Evolutionary conservation across 37 sponge, comb jelly and placozoan species (phyloP).

Genomic region (Haliclona indistincta): DNA sequence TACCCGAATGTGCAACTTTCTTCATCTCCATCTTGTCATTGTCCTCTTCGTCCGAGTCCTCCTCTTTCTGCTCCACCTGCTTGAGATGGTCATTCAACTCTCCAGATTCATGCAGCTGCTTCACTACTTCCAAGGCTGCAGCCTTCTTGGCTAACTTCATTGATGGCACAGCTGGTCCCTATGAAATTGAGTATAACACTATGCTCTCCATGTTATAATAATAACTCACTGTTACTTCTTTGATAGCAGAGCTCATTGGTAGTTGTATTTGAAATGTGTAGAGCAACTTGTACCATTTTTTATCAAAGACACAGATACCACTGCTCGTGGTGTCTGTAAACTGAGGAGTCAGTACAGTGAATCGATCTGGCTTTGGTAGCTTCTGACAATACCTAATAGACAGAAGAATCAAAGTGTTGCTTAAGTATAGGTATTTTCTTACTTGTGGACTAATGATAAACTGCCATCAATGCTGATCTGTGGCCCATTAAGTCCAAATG

Average conservation of each 20-base stretch:
- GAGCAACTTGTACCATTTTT: neutral
- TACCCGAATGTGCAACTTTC: conserved; percentile 37
- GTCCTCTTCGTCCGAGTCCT: conserved; percentile 34
- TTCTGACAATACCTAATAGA: conserved; percentile 86
- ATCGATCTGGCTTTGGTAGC: conserved; percentile 73
- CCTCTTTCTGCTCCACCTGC: conserved; percentile 26
- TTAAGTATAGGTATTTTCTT: conserved; percentile 10
- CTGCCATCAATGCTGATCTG: conserved; percentile 39
- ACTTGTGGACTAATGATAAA: conserved; percentile 69
- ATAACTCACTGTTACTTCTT: conserved; percentile 3
- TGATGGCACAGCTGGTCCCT: neutral
- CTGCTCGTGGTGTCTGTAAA: neutral
- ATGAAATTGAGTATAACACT: neutral
- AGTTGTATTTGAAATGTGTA: conserved; percentile 1
- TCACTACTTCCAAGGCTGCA: conserved; percentile 69
- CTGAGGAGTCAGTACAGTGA: conserved; percentile 56
- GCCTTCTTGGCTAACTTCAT: conserved; percentile 31
- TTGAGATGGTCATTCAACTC: conserved; percentile 66
- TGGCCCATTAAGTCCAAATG: conserved; percentile 45
- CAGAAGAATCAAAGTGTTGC: neutral
- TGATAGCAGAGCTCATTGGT: conserved; percentile 51
- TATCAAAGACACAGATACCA: neutral
- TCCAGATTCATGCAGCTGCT: conserved; percentile 54
- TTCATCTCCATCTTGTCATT: conserved; percentile 35
- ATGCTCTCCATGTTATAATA: neutral